Conservation (phyloP, 2,888 invertebrate species). For the Caenorhabditis zanzibari region DNA sequence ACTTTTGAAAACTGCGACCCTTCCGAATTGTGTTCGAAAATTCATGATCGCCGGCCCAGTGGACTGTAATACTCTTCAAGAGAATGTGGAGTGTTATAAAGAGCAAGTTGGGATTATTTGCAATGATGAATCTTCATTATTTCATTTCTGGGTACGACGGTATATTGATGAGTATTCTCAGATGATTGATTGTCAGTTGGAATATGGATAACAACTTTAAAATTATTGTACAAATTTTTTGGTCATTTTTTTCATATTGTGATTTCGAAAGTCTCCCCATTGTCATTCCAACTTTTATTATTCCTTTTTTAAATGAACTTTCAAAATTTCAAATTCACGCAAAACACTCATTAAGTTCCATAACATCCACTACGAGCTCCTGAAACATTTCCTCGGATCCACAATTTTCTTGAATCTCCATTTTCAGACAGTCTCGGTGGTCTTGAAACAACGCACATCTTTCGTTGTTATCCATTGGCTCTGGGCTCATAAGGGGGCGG, state of each 20-base stretch:
- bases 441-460: constrained; percentile 11
- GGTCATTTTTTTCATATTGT: not conserved
- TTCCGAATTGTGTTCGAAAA: not conserved
- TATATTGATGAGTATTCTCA: not conserved
- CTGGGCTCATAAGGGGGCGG: constrained; percentile 13
- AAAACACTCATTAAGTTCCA: constrained; percentile 26
- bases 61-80: not conserved
- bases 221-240: too few relatives aligned
- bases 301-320: constrained; percentile 1
- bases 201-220: not conserved
- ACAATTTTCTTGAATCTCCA: not conserved
- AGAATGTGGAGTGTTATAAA: not conserved
- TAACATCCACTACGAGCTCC: constrained; percentile 9
- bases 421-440: constrained; percentile 9
- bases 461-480: not conserved
- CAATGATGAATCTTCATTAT: not conserved
- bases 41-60: not conserved
- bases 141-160: not conserved
- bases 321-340: not conserved
- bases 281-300: not conserved
- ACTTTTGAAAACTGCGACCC: not conserved
- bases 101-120: not conserved
- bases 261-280: not conserved
- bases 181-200: constrained; percentile 3
- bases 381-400: constrained; percentile 21